These are phyloP conservation scores for Enoplosus armatus DNA, from an alignment of 2,797 vertebrate species.

Conservation along the genomic window DNA sequence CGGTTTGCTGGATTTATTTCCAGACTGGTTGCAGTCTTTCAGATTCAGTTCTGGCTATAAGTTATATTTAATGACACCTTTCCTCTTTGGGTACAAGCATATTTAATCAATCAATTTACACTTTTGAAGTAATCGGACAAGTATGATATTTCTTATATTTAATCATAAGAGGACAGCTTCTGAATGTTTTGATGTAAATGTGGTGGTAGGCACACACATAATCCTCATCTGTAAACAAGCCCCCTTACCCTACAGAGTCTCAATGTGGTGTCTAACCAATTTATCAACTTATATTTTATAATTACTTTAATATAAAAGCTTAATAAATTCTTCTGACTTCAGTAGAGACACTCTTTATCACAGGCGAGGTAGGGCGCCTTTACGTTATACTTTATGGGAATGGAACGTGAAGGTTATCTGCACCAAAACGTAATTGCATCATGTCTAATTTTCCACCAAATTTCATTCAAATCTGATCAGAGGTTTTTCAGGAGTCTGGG, in stretches of 20 bases:
- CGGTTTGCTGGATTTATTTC: constrained; percentile 13
- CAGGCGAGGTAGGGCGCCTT: neutral
- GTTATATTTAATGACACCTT: neutral
- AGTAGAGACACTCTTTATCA: neutral
- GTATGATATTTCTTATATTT: neutral
- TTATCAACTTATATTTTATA: too few species aligned
- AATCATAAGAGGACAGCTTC: neutral
- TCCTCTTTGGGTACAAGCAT: neutral
- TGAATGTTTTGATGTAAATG: constrained; percentile 1
- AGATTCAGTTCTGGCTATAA: constrained; percentile 9
- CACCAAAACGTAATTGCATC: neutral
- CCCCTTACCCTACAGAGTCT: neutral
- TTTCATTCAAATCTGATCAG: neutral
- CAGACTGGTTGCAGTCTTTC: constrained; percentile 11
- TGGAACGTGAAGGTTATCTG: neutral
- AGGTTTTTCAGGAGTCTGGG: neutral
- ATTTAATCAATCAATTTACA: neutral
- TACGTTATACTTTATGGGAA: neutral
- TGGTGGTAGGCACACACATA: neutral
- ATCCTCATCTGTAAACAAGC: neutral
- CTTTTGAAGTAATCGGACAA: neutral
- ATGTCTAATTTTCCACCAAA: neutral
- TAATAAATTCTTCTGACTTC: neutral
- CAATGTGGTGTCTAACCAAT: neutral
- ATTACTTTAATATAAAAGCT: too few species aligned